Conservation (phyloP, 64 coral and sea anemone genomes). For the Pocillopora damicornis region DNA sequence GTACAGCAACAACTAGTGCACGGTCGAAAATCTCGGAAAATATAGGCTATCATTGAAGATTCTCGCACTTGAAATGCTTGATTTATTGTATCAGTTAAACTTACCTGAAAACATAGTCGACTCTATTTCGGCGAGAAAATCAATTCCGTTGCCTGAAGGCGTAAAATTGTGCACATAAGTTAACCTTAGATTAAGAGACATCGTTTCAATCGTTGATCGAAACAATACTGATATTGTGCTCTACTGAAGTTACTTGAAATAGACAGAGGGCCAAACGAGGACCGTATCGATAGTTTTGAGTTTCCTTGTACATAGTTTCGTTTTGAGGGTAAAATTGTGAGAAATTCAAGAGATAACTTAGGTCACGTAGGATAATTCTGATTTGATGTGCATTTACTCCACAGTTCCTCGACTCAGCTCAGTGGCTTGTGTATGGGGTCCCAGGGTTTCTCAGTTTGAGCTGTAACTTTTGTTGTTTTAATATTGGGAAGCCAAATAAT, state of each 20-base stretch:
- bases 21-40: neutral
- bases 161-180: neutral
- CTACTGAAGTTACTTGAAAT: slow-evolving; percentile 7
- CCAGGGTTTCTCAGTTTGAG: neutral
- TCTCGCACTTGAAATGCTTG: neutral
- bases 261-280: neutral
- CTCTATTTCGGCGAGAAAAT: neutral
- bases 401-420: neutral
- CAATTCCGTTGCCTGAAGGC: neutral
- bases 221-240: slow-evolving; percentile 39
- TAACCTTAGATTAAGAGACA: slow-evolving; percentile 2
- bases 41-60: neutral
- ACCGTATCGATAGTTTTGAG: slow-evolving; percentile 4
- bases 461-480: slow-evolving; percentile 15
- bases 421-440: neutral
- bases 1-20: neutral
- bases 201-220: neutral
- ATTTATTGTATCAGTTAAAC: slow-evolving; percentile 5
- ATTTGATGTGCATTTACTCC: neutral
- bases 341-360: neutral
- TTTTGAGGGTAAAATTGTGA: neutral
- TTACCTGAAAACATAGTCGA: slow-evolving; percentile 7
- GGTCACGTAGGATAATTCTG: no score
- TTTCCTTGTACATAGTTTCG: neutral
- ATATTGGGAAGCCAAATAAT: neutral